Evolutionary conservation across 1,140 invertebrate species (phyloP).

Genomic region (Cydia fagiglandana): DNA sequence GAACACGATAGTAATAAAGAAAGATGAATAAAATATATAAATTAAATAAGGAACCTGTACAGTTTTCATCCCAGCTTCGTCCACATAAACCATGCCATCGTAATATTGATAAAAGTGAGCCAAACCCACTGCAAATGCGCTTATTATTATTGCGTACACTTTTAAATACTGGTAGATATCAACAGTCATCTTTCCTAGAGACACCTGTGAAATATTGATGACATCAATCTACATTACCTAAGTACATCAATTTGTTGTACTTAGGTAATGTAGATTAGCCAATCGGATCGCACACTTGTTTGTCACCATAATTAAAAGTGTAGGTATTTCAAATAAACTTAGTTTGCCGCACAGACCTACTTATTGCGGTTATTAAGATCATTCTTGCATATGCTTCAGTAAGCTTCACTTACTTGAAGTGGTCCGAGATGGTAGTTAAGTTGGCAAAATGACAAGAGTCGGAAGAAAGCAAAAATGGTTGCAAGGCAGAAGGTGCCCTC

Average conservation of each 20-base stretch:
- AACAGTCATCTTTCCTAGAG: slow-evolving; percentile 81
- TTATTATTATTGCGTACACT: slow-evolving; percentile 79
- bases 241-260: too few relatives aligned
- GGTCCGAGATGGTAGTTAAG: slow-evolving; percentile 81
- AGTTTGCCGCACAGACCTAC: too few relatives aligned
- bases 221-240: too few relatives aligned
- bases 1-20: too few relatives aligned
- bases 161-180: slow-evolving; percentile 80
- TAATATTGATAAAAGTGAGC: slow-evolving; percentile 81
- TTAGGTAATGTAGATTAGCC: too few relatives aligned
- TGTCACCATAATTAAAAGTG: too few relatives aligned
- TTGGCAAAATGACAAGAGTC: slow-evolving; percentile 80
- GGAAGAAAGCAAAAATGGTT: slow-evolving; percentile 85
- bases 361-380: too few relatives aligned
- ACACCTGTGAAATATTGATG: slow-evolving; percentile 61
- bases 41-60: slow-evolving; percentile 56
- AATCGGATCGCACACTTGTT: too few relatives aligned
- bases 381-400: too few relatives aligned
- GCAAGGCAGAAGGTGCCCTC: slow-evolving; percentile 87
- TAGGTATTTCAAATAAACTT: too few relatives aligned
- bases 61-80: slow-evolving; percentile 74
- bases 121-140: slow-evolving; percentile 78
- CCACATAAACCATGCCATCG: slow-evolving; percentile 81
- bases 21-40: neutral
- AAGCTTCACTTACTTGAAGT: slow-evolving; percentile 71